Base-by-base conservation (phyloP, 2,888 invertebrate genomes). In the Lasioglossum pauxillum region DNA sequence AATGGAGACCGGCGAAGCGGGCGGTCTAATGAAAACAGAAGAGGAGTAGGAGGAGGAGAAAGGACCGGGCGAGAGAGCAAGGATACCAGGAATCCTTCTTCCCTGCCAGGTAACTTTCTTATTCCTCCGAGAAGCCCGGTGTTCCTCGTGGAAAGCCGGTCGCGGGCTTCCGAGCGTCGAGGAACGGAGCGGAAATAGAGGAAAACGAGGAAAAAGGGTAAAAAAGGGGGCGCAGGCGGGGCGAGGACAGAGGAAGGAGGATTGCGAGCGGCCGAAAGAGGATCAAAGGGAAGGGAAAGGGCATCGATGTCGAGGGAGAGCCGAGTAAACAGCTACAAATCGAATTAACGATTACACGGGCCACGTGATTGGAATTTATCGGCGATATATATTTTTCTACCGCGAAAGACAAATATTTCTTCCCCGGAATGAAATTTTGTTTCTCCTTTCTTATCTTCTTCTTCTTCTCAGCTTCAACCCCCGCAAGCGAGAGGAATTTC, bases 251-350 rank as follows among this genome's bases (percentile, higher is more conserved):
- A 7, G 60, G 14, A 75, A 73, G 77, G 60, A 75, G 72, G 76
- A 80, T 69, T 53, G 79, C 78, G 77, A 73, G 78, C 78, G 83
- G 77, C 74, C 31, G 74, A 74, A 60, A 71, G 53, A 74, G 67
- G 72, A 81, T 76, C 64, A 67, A 69, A 53, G 41, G 78, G 27
- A 44, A 35, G 57, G 75, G 76, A 60, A 60, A 78, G 83, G 87
- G 88, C 84, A 87, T 76, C 85, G 77, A 88, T 87, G 85, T 78
- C 80, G 82, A 69, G 82, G 86, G 83, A 86, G 86, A 86, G 83
- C 84, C 75, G 75, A 90, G 89, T 89, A 90, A 91, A 90, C 88
- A 88, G 87, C 88, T 92, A 88, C 90, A 92, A 93, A 93, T 92
- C 87, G 89, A 93, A 93, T 93, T 93, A 93, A 91, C 91, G 88